Base-by-base conservation (phyloP, 2,888 invertebrate genomes). In the Magallana nippona region DNA sequence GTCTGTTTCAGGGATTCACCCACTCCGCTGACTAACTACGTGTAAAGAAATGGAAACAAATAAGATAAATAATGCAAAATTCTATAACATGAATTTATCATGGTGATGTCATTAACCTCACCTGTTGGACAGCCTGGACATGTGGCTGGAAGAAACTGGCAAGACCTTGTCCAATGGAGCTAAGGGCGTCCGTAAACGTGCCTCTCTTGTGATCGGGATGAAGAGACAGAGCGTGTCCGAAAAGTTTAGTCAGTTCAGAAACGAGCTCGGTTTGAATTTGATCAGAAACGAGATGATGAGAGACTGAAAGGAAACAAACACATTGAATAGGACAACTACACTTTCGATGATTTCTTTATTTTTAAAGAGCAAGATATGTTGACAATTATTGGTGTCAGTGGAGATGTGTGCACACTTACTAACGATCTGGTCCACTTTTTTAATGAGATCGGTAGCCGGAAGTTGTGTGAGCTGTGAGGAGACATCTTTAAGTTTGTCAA, bases 121-220 rank as follows among this genome's bases (percentile, higher is more conserved):
- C 84, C 55, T 81, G 57, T 27, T 81, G 71, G 13, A 77, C 19
- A 58, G 81, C 81, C 19, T 84, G 78, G 55, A 84, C 27, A 81
- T 84, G 84, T 10, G 84, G 83, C 27, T 83, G 79, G 80, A 83
- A 83, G 71, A 83, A 83, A 15, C n/a, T 22, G 11, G 83, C 80
- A n/a, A 80, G 19, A 32, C 56, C 27, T 10, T 83, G 79, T 80
- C 79, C 83, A 56, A 83, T 58, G n/a, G 60, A 22, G 13, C 56
- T 3, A 5, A 83, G 57, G 13, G 79, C 55, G 11, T 83, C 80
- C 8, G 83, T 77, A 3, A 83, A 80, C 0, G 27, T 19, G n/a
- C 56, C 56, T 44, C 83, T 63, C 58, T 83, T 83, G 44, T 63
- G 44, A 11, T n/a, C 56, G 17, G 71, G 55, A 13, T 55, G 56